Percentiles rank a stretch among this genome's conserved stretches.
Conservation (phyloP, 2,888 invertebrate species). For the Phortica okadai region DNA sequence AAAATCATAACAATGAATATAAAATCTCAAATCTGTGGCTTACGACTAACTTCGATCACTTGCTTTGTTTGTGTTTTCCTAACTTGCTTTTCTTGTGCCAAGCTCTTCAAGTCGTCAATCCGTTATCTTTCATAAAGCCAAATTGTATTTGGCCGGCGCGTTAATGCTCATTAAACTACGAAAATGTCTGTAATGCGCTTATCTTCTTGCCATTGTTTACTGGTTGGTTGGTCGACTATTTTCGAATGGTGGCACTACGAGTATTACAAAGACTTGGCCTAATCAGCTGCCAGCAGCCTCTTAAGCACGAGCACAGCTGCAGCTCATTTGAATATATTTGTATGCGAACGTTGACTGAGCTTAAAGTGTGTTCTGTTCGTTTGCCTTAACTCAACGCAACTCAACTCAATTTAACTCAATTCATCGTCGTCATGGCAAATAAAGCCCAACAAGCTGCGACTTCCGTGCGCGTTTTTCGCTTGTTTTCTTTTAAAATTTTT, state of each 20-base stretch:
- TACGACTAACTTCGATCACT: no score
- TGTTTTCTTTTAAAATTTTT: neutral
- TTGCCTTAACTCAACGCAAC: no score
- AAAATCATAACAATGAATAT: no score
- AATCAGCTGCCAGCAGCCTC: neutral
- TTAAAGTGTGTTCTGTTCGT: no score
- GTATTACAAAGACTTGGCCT: neutral
- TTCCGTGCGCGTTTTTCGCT: constrained; percentile 23
- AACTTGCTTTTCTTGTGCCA: no score
- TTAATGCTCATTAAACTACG: constrained; percentile 29
- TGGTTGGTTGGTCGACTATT: neutral
- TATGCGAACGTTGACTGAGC: neutral
- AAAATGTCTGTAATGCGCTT: constrained; percentile 30
- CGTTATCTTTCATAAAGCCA: no score
- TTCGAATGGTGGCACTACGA: neutral
- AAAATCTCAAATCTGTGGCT: no score
- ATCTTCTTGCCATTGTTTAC: constrained; percentile 14
- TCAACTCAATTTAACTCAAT: neutral
- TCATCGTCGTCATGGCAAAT: neutral
- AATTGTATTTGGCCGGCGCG: neutral
- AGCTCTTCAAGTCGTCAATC: no score
- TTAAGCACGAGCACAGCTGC: neutral
- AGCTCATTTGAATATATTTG: neutral
- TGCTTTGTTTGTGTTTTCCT: no score
- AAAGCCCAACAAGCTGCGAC: constrained; percentile 14